Conservation (phyloP, 2,113 vertebrate genomes). For the Cebus imitator region DNA sequence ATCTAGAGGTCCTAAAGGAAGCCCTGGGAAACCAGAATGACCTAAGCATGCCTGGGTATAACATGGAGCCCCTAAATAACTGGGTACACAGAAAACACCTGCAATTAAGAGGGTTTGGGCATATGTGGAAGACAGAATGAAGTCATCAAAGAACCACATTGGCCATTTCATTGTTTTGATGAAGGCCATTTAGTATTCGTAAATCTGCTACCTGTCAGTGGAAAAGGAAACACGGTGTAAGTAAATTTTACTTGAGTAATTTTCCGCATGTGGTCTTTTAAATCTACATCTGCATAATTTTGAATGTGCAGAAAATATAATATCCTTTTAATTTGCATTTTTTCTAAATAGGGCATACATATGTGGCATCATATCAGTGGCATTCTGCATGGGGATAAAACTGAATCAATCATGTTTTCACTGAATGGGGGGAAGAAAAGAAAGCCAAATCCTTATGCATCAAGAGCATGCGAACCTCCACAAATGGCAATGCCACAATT, state of each 20-base stretch:
- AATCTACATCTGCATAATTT: slow-evolving; percentile 56
- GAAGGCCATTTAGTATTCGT: background rate
- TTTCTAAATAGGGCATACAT: background rate
- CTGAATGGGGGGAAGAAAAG: slow-evolving; percentile 20
- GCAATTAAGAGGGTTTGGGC: background rate
- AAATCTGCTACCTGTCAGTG: slow-evolving; percentile 26
- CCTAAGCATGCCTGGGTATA: no score
- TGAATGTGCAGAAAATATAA: slow-evolving; percentile 15
- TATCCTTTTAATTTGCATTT: background rate
- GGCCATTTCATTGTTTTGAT: background rate
- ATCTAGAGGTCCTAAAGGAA: background rate
- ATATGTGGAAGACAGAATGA: no score
- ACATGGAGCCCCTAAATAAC: background rate
- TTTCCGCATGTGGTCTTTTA: slow-evolving; percentile 28
- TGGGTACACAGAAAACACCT: background rate
- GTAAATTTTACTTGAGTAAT: slow-evolving; percentile 36
- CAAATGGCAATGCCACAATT: slow-evolving; percentile 9
- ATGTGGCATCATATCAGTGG: slow-evolving; percentile 40
- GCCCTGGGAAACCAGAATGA: background rate
- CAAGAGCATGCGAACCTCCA: background rate
- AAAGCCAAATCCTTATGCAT: background rate
- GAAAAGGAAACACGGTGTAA: slow-evolving; percentile 46
- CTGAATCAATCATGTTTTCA: slow-evolving; percentile 71
- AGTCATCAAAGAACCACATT: background rate
- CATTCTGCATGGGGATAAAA: slow-evolving; percentile 54